Evolutionary conservation across 2,113 vertebrate genomes (phyloP).

Genomic region (Perccottus glenii): DNA sequence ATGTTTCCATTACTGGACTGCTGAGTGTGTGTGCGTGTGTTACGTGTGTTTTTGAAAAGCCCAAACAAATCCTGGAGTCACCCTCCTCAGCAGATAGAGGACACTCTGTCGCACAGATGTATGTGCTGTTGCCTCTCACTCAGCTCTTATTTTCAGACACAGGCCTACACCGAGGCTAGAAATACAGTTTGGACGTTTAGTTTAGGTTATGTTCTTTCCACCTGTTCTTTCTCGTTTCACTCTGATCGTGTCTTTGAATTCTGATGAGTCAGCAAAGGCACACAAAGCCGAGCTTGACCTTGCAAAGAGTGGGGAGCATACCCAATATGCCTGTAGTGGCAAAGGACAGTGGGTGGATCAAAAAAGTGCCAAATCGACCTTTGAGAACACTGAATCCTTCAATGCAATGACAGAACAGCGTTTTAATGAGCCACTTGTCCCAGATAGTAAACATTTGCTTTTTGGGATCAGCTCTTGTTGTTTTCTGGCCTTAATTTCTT

Average conservation of each 20-base stretch:
- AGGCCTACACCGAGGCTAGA: not conserved
- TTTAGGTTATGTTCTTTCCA: constrained; percentile 47
- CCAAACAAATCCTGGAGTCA: not conserved
- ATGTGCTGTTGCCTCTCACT: not conserved
- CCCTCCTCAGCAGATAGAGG: constrained; percentile 18
- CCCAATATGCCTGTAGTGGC: constrained; percentile 41
- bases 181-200: constrained; percentile 29
- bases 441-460: too few relatives aligned
- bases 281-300: constrained; percentile 55
- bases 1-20: constrained; percentile 21
- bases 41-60: not conserved
- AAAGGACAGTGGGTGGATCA: constrained; percentile 40
- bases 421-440: too few relatives aligned
- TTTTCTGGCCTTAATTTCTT: too few relatives aligned
- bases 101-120: constrained; percentile 23
- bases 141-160: constrained; percentile 10
- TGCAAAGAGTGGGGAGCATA: constrained; percentile 40
- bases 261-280: constrained; percentile 67
- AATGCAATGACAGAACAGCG: not conserved
- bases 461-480: too few relatives aligned
- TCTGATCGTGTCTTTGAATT: constrained; percentile 68
- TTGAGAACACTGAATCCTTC: constrained; percentile 12
- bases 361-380: constrained; percentile 15
- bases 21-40: constrained; percentile 1
- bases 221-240: constrained; percentile 45